Conservation (phyloP, 2,113 vertebrate genomes). For the Anolis sagrei region DNA sequence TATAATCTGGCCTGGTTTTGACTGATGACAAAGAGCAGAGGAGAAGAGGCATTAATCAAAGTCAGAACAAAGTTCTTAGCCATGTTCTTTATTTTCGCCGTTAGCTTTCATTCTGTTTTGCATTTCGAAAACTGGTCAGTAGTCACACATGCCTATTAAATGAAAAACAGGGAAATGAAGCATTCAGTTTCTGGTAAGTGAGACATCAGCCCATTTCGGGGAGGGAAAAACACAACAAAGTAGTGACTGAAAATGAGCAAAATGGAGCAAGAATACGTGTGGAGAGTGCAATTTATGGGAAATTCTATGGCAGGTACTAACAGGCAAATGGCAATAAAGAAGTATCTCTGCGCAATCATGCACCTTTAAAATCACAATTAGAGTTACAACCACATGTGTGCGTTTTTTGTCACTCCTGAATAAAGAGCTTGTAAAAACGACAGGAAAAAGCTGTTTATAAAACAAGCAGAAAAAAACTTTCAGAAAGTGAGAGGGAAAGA, state of each 20-base stretch:
- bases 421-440: slow-evolving; percentile 58
- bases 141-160: slow-evolving; percentile 35
- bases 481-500: slow-evolving; percentile 33
- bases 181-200: slow-evolving; percentile 41
- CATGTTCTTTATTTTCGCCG: slow-evolving; percentile 23
- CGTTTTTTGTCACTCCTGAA: slow-evolving; percentile 55
- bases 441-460: slow-evolving; percentile 20
- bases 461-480: slow-evolving; percentile 47
- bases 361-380: slow-evolving; percentile 53
- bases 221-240: background rate
- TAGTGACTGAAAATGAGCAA: slow-evolving; percentile 55
- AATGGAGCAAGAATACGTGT: background rate
- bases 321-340: slow-evolving; percentile 43
- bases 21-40: background rate
- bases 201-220: slow-evolving; percentile 51
- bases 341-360: slow-evolving; percentile 37
- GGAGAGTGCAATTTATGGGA: background rate
- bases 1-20: slow-evolving; percentile 12
- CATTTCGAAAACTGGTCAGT: slow-evolving; percentile 29
- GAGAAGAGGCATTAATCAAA: background rate
- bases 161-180: slow-evolving; percentile 36
- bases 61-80: slow-evolving; percentile 28
- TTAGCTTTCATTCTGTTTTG: slow-evolving; percentile 8
- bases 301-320: slow-evolving; percentile 63
- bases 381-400: slow-evolving; percentile 17